Base-by-base conservation (phyloP, 2,113 vertebrate genomes). In the Vimba vimba region DNA sequence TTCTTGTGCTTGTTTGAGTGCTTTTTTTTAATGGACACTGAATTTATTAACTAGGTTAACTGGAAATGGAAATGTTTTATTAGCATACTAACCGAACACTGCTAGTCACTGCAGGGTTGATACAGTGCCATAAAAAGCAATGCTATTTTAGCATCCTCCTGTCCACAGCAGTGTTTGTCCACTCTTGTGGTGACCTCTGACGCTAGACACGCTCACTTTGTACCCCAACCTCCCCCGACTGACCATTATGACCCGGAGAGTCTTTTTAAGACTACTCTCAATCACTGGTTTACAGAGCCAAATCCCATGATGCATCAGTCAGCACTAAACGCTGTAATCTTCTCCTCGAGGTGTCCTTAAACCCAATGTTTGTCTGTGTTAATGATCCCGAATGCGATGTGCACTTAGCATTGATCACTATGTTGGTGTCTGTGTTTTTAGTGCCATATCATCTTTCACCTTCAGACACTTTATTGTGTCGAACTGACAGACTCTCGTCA, bases 211-310 rank as follows among this genome's bases (percentile, higher is more conserved):
- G 55, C 55, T 57, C 55, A 57, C 55, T 62, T 10, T 85, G 27
- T 27, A 39, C 68, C 68, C 55, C 55, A 57, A 1, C 55, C 55
- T 57, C 55, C 25, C 36, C 50, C 19, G 11, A 78, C 87, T 89
- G 89, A 94, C 90, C 89, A 86, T 77, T 93, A 89, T 83, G 88
- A 73, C 92, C 82, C 88, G 91, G 89, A 39, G 17, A 23, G 30
- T 33, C 64, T 33, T 66, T 80, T 3, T 2, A 82, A 73, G 87
- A 84, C 88, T 1, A 43, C n/a, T 57, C 36, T 33, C 81, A 85
- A 6, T 27, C 66, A 59, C 25, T 23, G 39, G 57, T 71, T 68
- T 73, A 60, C 30, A 75, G 64, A 43, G 64, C 80, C 81, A 77
- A 86, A 43, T 69, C 33, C 19, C 45, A 83, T 74, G 33, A 43